Percentiles rank a stretch among this genome's conserved stretches.
phyloP scores from a whole-genome alignment of 1,140 invertebrate species.

The Cyrtorhinus lividipennis region DNA sequence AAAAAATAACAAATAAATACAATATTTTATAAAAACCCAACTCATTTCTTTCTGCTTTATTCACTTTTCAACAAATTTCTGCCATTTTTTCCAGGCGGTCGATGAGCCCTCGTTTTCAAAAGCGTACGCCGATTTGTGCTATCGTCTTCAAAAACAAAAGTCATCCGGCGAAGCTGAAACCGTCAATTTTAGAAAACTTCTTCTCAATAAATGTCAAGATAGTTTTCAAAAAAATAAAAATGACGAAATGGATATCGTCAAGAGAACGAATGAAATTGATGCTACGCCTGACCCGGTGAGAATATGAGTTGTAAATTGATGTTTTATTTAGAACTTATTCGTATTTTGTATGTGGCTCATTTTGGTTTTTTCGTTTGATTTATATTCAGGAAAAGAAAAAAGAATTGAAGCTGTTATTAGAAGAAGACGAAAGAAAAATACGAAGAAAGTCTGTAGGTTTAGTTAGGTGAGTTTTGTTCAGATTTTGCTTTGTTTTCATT shows the following conservation, averaged over 20 bases:
- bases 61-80: too few relatives aligned
- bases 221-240: slow-evolving; percentile 72
- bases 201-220: slow-evolving; percentile 69
- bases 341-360: background rate
- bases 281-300: slow-evolving; percentile 43
- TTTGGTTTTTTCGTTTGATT: background rate
- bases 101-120: slow-evolving; percentile 85
- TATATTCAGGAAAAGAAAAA: slow-evolving; percentile 51
- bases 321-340: too few relatives aligned
- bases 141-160: slow-evolving; percentile 30
- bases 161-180: slow-evolving; percentile 38
- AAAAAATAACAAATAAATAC: too few relatives aligned
- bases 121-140: slow-evolving; percentile 76
- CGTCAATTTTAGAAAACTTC: slow-evolving; percentile 56
- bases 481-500: slow-evolving; percentile 2
- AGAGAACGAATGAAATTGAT: slow-evolving; percentile 46
- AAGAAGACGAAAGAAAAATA: slow-evolving; percentile 60
- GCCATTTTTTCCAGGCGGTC: slow-evolving; percentile 50
- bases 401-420: slow-evolving; percentile 44
- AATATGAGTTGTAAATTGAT: background rate
- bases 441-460: slow-evolving; percentile 73
- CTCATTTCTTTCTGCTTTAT: too few relatives aligned
- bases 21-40: too few relatives aligned
- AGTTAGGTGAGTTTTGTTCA: slow-evolving; percentile 52
- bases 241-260: slow-evolving; percentile 41